Percentiles rank a stretch among this genome's conserved stretches.
phyloP scores from a whole-genome alignment of 2,888 invertebrate genomes.

The Cantharis rufa region DNA sequence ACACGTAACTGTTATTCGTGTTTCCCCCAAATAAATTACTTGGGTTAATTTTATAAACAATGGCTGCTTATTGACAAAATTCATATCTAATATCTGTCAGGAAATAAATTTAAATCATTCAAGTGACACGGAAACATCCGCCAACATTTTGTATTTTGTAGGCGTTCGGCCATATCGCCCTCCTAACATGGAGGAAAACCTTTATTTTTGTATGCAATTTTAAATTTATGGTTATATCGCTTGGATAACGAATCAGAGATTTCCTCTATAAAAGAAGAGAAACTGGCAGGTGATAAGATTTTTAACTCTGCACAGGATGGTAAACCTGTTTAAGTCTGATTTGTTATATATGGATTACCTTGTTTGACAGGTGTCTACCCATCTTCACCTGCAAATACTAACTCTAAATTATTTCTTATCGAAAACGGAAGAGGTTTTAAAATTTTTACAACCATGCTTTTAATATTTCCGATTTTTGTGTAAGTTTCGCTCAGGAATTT shows the following conservation, averaged over 20 bases:
- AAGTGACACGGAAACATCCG: constrained; percentile 12
- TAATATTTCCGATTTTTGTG: background rate
- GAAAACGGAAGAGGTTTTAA: background rate
- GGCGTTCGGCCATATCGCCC: constrained; percentile 8
- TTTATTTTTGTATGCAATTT: background rate
- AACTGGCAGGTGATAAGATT: constrained; percentile 24
- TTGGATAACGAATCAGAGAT: constrained; percentile 6
- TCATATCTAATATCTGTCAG: background rate
- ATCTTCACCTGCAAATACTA: constrained; percentile 8
- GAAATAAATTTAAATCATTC: constrained; percentile 6
- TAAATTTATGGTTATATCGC: background rate
- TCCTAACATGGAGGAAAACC: background rate
- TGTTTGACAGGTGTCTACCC: constrained; percentile 12
- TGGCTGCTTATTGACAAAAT: background rate
- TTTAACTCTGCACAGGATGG: constrained; percentile 12
- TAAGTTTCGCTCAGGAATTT: background rate
- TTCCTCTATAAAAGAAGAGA: constrained; percentile 13
- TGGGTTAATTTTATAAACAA: background rate
- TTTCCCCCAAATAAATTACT: background rate
- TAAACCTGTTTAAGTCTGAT: constrained; percentile 12
- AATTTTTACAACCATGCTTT: background rate
- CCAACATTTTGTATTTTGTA: constrained; percentile 1
- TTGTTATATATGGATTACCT: constrained; percentile 2
- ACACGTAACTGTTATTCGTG: background rate
- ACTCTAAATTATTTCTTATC: background rate